These are phyloP conservation scores for Leuctra nigra DNA, from an alignment of 2,888 invertebrate genomes.

Conservation along the genomic window DNA sequence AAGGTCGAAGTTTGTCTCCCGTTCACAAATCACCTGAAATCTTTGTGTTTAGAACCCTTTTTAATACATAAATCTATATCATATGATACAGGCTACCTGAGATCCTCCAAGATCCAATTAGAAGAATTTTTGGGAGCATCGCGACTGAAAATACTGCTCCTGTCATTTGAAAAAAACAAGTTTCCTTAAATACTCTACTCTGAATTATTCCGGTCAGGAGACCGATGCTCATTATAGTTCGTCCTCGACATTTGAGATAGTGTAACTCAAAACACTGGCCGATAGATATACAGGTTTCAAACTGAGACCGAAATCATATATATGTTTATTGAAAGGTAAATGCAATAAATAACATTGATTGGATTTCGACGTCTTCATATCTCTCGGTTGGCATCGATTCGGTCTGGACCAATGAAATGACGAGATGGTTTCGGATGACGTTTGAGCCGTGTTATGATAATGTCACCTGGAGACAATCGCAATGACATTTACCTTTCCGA, in stretches of 20 bases:
- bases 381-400: conserved; percentile 23
- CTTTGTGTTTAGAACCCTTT: conserved; percentile 16
- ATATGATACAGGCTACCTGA: conserved; percentile 19
- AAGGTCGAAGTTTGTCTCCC: neutral
- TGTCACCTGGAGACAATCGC: no score
- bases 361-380: conserved; percentile 22
- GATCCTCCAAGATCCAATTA: conserved; percentile 23
- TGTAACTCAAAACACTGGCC: conserved; percentile 17
- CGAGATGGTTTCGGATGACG: no score
- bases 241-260: conserved; percentile 22
- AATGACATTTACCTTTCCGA: no score
- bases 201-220: conserved; percentile 25
- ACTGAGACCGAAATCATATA: conserved; percentile 20
- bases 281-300: conserved; percentile 14
- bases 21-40: conserved; percentile 22
- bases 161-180: conserved; percentile 25
- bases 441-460: no score
- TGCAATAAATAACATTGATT: conserved; percentile 24
- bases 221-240: conserved; percentile 21
- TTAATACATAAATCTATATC: conserved; percentile 24
- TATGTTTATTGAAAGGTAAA: conserved; percentile 22
- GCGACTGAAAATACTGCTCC: conserved; percentile 22
- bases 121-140: conserved; percentile 23
- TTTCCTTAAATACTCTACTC: conserved; percentile 21
- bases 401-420: no score